Evolutionary conservation across 1,140 invertebrate genomes (phyloP).

Genomic region (Drosophila miranda): DNA sequence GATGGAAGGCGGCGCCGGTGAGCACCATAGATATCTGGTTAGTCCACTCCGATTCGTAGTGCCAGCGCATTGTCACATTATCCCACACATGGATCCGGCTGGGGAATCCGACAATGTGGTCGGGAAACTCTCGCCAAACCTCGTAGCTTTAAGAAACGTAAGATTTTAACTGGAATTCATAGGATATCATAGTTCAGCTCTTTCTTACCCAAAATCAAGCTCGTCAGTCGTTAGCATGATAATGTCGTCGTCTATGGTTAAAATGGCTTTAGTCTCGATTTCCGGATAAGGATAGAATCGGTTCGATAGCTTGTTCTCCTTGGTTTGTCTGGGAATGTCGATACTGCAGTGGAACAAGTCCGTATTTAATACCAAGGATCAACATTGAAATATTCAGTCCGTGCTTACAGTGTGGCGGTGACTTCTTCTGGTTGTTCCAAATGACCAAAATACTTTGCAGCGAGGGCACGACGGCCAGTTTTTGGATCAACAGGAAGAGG

Average conservation of each 20-base stretch:
- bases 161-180: not conserved
- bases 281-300: slow-evolving; percentile 96
- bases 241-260: slow-evolving; percentile 97
- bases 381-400: not conserved
- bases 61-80: slow-evolving; percentile 91
- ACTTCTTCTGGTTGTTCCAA: slow-evolving; percentile 96
- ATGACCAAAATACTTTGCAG: slow-evolving; percentile 93
- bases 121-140: slow-evolving; percentile 96
- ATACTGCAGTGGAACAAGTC: slow-evolving; percentile 84
- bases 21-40: slow-evolving; percentile 97
- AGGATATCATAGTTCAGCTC: no score
- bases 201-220: slow-evolving; percentile 91
- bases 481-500: slow-evolving; percentile 92
- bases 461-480: slow-evolving; percentile 91
- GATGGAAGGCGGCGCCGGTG: slow-evolving; percentile 96
- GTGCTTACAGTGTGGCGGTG: slow-evolving; percentile 89
- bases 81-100: slow-evolving; percentile 95
- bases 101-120: slow-evolving; percentile 95
- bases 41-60: slow-evolving; percentile 97
- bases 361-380: not conserved
- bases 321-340: slow-evolving; percentile 95
- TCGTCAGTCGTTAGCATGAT: slow-evolving; percentile 97
- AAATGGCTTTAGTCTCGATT: slow-evolving; percentile 95
- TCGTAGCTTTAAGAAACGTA: slow-evolving; percentile 84
- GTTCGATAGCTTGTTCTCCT: slow-evolving; percentile 96